Percentiles rank a stretch among this genome's conserved stretches.
Evolutionary conservation across 2,888 invertebrate species (phyloP).

Genomic region (Amphipoea oculea): DNA sequence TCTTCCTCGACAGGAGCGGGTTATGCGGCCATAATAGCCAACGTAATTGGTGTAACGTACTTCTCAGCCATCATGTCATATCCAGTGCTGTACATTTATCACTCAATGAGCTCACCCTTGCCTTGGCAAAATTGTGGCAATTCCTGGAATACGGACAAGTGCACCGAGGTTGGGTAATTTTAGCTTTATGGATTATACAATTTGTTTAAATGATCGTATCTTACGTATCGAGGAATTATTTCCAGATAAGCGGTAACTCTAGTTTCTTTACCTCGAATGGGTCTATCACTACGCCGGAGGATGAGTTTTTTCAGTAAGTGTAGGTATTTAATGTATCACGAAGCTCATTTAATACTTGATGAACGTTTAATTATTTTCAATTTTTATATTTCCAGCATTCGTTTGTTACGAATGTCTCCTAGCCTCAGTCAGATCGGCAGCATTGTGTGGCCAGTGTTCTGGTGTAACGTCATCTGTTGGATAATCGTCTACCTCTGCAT

Average conservation of each 20-base stretch:
- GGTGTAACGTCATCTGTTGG: slow-evolving; percentile 95
- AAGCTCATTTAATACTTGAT: not conserved
- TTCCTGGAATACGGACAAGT: slow-evolving; percentile 95
- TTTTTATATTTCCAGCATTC: slow-evolving; percentile 90
- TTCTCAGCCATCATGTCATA: slow-evolving; percentile 96
- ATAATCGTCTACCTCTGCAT: slow-evolving; percentile 95
- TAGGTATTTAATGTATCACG: not conserved
- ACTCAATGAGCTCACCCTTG: slow-evolving; percentile 92
- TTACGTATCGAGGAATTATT: slow-evolving; percentile 55
- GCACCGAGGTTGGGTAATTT: slow-evolving; percentile 90
- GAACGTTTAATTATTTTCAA: not conserved
- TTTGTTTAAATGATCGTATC: slow-evolving; percentile 34
- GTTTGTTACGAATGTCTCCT: slow-evolving; percentile 94
- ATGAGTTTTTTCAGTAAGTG: slow-evolving; percentile 96
- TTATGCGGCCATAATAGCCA: slow-evolving; percentile 95
- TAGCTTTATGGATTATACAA: slow-evolving; percentile 53
- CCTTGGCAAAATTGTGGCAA: slow-evolving; percentile 95
- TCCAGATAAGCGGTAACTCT: slow-evolving; percentile 84
- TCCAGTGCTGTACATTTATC: slow-evolving; percentile 95
- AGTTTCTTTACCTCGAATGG: slow-evolving; percentile 78
- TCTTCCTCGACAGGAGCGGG: slow-evolving; percentile 93
- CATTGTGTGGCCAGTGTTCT: slow-evolving; percentile 95
- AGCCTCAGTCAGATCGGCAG: slow-evolving; percentile 94
- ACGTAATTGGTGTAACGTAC: slow-evolving; percentile 95
- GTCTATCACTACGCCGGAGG: slow-evolving; percentile 92